Evolutionary conservation across 2,888 invertebrate genomes (phyloP), one percentile per base, ranked within the genome.

Genomic region (Heliconius charithonia): DNA sequence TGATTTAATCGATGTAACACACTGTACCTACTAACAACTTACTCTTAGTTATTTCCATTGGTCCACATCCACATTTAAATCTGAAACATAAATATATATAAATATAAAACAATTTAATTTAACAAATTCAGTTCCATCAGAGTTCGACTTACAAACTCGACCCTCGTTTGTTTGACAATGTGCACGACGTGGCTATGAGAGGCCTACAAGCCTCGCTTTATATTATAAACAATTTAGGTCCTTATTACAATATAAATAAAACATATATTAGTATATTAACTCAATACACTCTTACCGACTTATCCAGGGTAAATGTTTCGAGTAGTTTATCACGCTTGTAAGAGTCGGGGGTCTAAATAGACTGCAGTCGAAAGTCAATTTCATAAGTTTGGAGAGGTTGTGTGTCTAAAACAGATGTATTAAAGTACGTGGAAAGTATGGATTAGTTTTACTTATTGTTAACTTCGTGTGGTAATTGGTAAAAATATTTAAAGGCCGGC

Each of bases 321-420:
- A 78, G 80, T 72, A 78, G 80, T 66, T 73, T 75, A 75, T 77
- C 63, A 66, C 59, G 78, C 63, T 76, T 80, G 72, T 73, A 63
- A 62, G 72, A 51, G 78, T 72, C 41, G 75, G 65, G 66, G 69
- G 32, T 76, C 75, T 72, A 51, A 63, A 80, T 66, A 72, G 22
- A 72, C 62, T 76, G 73, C 69, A 76, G 37, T 76, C 51, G 41
- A 75, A 73, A 70, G 70, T 78, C 78, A 75, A 78, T 65, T 63
- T 70, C 45, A 59, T 66, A 72, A 66, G 41, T 66, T 63, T 63
- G 16, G 29, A 63, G 62, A 63, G 41, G 37, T 66, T 59, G 27
- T 56, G 63, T 63, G 51, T 67, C 75, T 25, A 32, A 32, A 66
- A 75, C 67, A 75, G 67, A 74, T 74, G 69, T 41, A 63, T 56